Conservation (phyloP, 2,113 vertebrate genomes). For the Pangasianodon gigas region DNA sequence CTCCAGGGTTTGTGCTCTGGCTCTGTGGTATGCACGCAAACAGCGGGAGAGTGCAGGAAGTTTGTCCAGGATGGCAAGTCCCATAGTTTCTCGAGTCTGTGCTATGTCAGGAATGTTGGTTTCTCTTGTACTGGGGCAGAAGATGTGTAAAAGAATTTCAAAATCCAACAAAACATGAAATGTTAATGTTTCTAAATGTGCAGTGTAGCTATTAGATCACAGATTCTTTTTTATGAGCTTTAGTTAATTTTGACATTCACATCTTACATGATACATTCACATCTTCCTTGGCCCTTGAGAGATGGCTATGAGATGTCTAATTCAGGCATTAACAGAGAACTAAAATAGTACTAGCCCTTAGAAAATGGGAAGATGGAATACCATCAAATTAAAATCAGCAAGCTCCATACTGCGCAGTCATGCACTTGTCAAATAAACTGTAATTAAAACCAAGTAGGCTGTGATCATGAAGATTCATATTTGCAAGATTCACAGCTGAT, state of each 20-base stretch:
- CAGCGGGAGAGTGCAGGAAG: not conserved
- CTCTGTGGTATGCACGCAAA: not conserved
- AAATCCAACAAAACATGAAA: not conserved
- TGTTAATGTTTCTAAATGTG: not conserved
- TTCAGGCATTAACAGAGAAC: not conserved
- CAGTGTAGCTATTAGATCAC: not conserved
- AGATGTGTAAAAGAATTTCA: not conserved
- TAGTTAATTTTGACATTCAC: not conserved
- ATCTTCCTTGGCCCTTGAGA: not conserved
- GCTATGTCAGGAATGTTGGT: not conserved
- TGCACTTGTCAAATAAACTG: not conserved
- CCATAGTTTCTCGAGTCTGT: not conserved
- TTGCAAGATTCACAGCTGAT: not conserved
- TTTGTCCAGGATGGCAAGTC: not conserved
- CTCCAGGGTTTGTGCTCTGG: not conserved
- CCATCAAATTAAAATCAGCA: too few relatives aligned
- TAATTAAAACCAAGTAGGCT: not conserved
- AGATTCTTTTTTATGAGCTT: not conserved
- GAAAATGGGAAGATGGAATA: too few relatives aligned
- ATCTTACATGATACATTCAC: not conserved
- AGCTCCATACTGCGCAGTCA: not conserved
- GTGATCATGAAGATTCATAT: not conserved
- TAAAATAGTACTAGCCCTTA: not conserved
- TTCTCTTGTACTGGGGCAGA: not conserved
- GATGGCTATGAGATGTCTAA: not conserved